Conservation (phyloP, 1,140 invertebrate genomes). For the Apocrypta bakeri region DNA sequence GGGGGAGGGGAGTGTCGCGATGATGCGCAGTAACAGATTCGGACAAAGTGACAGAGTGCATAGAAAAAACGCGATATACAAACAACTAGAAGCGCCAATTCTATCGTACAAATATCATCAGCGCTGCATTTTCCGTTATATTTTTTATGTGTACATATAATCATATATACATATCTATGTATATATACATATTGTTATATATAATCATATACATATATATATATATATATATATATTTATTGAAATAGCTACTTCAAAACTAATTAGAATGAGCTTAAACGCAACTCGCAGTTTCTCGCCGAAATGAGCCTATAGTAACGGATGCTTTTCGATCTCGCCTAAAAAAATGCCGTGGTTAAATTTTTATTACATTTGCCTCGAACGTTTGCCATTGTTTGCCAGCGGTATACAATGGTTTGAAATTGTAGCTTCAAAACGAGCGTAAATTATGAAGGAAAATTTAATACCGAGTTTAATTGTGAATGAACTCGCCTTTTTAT, state of each 20-base stretch:
- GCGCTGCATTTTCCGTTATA: constrained; percentile 62
- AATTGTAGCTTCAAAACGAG: background rate
- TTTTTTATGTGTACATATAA: too few species aligned
- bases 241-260: constrained; percentile 52
- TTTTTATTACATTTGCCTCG: background rate
- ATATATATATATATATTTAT: too few species aligned
- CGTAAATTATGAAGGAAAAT: background rate
- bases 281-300: constrained; percentile 39
- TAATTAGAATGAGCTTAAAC: constrained; percentile 69
- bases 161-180: too few species aligned
- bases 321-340: constrained; percentile 1
- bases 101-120: constrained; percentile 67
- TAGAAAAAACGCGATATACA: constrained; percentile 70
- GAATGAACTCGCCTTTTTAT: too few species aligned
- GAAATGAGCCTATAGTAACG: constrained; percentile 27
- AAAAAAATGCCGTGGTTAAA: background rate
- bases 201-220: too few species aligned
- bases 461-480: background rate
- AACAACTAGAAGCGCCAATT: constrained; percentile 70
- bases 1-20: background rate
- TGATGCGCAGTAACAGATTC: constrained; percentile 30
- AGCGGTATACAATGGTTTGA: background rate
- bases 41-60: constrained; percentile 60
- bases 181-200: too few species aligned
- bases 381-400: constrained; percentile 6